Base-by-base conservation (phyloP, 2,797 vertebrate genomes). In the Crotalus adamanteus region DNA sequence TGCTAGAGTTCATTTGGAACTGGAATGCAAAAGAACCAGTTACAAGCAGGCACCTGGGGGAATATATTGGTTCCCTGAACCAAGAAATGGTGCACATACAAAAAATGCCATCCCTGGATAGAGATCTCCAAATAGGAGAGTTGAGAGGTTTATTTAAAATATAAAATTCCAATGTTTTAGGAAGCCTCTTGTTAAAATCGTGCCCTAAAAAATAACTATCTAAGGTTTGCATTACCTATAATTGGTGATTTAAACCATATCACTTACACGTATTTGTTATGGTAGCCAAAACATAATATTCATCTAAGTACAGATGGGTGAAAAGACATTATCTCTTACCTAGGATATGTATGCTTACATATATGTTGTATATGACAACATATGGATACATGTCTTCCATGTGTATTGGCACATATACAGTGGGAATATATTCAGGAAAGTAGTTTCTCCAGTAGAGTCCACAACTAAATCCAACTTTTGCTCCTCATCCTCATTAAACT, bases 11-110 rank as follows among this genome's bases (percentile, higher is more conserved):
- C 86, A 88, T 56, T 63, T 51, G 56, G 47, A 69, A 8, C 85
- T 90, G 93, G 91, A 93, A 92, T 92, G 91, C 88, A 92, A 92
- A 61, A 90, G 56, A 90, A 90, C 91, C 56, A 83, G 91, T 87
- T 92, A 59, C 42, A 55, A 26, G 56, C 28, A 86, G 87, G 22
- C 4, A 73, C 28, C 47, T n/a, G 42, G 37, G 63, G 83, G 16
- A 53, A 31, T 31, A 47, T 63, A n/a, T 55, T 60, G 55, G 37
- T 87, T 60, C 53, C 42, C 11, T 69, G 60, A 59, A 90, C 61
- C 90, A 51, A 90, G 78, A 69, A 87, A 90, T n/a, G 57, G 26
- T 59, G 56, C 92, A 47, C 0, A n/a, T 8, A 53, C 51, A 11
- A 88, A 89, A 60, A 90, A 47, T 37, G 37, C 55, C 61, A 89